Conservation (phyloP, 2,113 vertebrate species). For the Tonatia bakeri region DNA sequence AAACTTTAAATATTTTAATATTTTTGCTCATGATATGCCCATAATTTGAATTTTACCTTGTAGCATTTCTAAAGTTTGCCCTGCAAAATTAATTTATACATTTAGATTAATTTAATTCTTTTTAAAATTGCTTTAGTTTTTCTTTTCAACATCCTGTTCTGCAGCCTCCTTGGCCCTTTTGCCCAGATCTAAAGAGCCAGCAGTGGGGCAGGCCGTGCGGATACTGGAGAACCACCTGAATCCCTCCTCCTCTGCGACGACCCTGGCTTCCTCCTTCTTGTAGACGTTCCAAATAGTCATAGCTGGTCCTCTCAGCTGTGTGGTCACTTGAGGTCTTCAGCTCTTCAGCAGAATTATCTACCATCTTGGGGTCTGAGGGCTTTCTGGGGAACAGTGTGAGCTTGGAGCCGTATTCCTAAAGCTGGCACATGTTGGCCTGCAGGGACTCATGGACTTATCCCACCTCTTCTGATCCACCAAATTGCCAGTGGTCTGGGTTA, state of each 20-base stretch:
- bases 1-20: not conserved
- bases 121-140: not conserved
- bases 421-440: slow-evolving; percentile 93
- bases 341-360: slow-evolving; percentile 90
- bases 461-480: slow-evolving; percentile 89
- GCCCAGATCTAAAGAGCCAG: not conserved
- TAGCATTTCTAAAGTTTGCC: not conserved
- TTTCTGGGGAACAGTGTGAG: slow-evolving; percentile 97
- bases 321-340: not conserved
- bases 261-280: not conserved
- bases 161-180: not conserved
- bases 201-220: not conserved
- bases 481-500: slow-evolving; percentile 94
- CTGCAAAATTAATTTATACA: not conserved
- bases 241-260: not conserved
- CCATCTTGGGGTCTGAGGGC: slow-evolving; percentile 92
- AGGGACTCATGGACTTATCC: slow-evolving; percentile 94
- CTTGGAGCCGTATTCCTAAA: slow-evolving; percentile 98
- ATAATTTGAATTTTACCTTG: not conserved
- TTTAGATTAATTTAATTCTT: not conserved
- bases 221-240: not conserved
- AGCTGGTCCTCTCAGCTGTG: slow-evolving; percentile 28
- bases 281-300: not conserved
- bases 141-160: not conserved
- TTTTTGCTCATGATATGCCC: not conserved